phyloP scores from a whole-genome alignment of 2,113 vertebrate genomes.

The Megaceryle maxima region DNA sequence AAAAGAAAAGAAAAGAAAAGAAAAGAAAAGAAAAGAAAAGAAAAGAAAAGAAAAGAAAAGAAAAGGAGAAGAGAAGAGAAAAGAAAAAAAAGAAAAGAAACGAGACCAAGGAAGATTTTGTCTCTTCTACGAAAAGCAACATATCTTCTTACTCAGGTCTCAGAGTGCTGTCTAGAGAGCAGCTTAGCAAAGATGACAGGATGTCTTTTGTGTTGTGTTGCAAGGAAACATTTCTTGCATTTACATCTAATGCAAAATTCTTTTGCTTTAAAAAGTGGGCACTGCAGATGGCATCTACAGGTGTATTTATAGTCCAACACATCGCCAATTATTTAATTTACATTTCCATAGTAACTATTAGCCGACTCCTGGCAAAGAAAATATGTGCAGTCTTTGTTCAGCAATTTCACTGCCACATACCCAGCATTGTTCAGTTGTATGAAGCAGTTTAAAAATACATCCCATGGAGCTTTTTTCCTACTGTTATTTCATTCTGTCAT shows the following conservation, averaged over 20 bases:
- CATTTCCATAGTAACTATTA: constrained; percentile 40
- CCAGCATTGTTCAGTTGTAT: not conserved
- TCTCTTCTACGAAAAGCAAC: not conserved
- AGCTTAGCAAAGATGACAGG: not conserved
- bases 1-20: no score
- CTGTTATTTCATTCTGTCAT: not conserved
- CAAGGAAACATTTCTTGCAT: not conserved
- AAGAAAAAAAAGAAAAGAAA: not conserved
- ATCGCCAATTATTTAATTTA: constrained; percentile 32
- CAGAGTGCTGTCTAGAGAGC: not conserved
- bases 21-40: not conserved
- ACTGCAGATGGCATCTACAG: not conserved
- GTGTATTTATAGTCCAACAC: constrained; percentile 21
- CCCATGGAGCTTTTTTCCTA: not conserved
- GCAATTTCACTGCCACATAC: not conserved
- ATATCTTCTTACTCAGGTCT: not conserved
- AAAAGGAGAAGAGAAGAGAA: not conserved
- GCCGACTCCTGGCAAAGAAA: not conserved
- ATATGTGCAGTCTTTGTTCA: not conserved
- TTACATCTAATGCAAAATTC: not conserved
- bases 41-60: not conserved
- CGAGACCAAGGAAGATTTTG: not conserved
- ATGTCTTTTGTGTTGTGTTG: not conserved
- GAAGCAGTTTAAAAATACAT: not conserved
- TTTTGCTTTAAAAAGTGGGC: not conserved